A percentile compares a stretch with the other conserved stretches of the same genome.
phyloP scores from a whole-genome alignment of 1,140 invertebrate species.

The Hirudo medicinalis region DNA sequence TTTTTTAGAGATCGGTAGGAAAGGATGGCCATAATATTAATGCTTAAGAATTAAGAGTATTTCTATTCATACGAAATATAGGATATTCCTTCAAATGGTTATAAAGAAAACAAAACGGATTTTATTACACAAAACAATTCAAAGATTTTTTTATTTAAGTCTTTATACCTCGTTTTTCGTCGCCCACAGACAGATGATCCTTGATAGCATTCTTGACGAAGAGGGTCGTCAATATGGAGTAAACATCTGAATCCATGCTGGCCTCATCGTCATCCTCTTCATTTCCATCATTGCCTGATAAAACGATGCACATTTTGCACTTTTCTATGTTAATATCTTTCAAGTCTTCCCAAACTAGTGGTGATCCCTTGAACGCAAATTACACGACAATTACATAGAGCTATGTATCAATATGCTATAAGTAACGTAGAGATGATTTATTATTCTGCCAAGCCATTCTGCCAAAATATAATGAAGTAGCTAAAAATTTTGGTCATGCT shows the following conservation, averaged over 20 bases:
- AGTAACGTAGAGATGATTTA: not conserved
- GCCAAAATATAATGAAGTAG: not conserved
- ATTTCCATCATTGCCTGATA: not conserved
- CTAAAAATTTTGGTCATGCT: not conserved
- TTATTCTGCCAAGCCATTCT: not conserved
- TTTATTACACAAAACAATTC: no score
- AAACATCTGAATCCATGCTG: not conserved
- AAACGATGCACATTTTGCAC: not conserved
- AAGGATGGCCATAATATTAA: no score
- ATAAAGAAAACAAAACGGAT: no score
- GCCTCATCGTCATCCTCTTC: not conserved
- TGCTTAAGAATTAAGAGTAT: no score
- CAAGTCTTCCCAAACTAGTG: not conserved
- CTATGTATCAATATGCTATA: not conserved
- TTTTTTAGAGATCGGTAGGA: no score
- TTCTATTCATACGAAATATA: no score
- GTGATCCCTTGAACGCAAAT: not conserved
- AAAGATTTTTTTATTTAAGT: no score
- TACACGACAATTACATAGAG: not conserved
- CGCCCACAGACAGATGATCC: no score
- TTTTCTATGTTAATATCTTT: constrained; percentile 3
- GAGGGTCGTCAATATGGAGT: not conserved
- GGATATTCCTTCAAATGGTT: no score
- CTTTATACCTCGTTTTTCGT: no score
- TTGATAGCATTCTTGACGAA: no score